Evolutionary conservation across 2,888 invertebrate species (phyloP), one percentile per base, ranked within the genome.

Genomic region (Catocala fraxini): DNA sequence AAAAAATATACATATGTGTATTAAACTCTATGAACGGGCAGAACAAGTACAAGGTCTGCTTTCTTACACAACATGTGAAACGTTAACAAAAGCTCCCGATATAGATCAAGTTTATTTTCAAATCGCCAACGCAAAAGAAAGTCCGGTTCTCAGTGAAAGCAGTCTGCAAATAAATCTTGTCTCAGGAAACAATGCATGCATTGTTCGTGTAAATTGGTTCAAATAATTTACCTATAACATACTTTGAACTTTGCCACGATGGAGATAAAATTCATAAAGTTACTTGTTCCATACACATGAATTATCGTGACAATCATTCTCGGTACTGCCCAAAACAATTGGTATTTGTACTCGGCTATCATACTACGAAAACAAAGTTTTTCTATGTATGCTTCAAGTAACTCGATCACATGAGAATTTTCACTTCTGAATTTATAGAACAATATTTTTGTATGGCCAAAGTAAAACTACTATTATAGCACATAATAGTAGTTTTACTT

Each of bases 141-240:
- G 90, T 88, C 81, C 79, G 81, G 80, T 83, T 82, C 82, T 81
- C 80, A 86, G 90, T 87, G 90, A 89, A 92, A 92, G 88, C 85
- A 81, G 81, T 76, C 83, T 80, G 85, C 83, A 89, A 90, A 91
- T 89, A 91, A 89, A 90, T 89, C 83, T 85, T 79, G 81, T 75
- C 84, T 80, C 39, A 72, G 80, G 81, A 90, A 91, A 93, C 93
- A 93, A 93, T 92, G 90, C 87, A 84, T 80, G 90, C 87, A 92
- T 93, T 93, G 93, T 93, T 91, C 83, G 74, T 68, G 83, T 85
- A 89, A 90, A 92, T 87, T 91, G 86, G 80, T 83, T 84, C 82
- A 84, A 85, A 88, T 87, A 87, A 89, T 86, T 90, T 79, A 77
- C 79, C 75, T 77, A 75, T 76, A 75, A 65, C 65, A 74, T 63